Percentiles rank a stretch among this genome's conserved stretches.
Conservation (phyloP, 2,113 vertebrate genomes). For the Pluvianellus socialis region DNA sequence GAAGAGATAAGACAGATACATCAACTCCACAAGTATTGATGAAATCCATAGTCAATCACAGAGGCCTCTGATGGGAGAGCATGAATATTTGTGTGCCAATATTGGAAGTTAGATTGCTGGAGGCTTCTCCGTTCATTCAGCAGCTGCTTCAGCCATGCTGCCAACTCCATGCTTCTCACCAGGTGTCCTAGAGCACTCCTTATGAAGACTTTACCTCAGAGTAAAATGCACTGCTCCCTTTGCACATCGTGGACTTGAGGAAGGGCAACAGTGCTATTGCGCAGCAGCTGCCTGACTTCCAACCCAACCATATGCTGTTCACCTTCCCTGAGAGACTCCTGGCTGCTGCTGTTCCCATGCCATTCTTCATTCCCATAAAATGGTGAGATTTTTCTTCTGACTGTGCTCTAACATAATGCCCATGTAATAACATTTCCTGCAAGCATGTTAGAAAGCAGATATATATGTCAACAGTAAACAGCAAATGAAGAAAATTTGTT, state of each 20-base stretch:
- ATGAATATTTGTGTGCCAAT: background rate
- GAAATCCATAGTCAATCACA: background rate
- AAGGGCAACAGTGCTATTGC: background rate
- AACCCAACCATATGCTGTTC: background rate
- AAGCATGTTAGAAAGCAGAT: background rate
- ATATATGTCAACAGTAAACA: background rate
- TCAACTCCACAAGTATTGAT: background rate
- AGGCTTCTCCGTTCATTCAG: fast-evolving
- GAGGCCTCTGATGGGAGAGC: background rate
- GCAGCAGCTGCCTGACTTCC: background rate
- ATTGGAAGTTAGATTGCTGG: background rate
- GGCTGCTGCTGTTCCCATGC: background rate
- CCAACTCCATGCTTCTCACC: background rate
- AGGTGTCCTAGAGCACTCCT: background rate
- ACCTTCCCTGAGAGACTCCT: background rate
- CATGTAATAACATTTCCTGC: background rate
- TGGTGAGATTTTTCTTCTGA: background rate
- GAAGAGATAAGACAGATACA: background rate
- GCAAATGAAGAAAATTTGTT: background rate
- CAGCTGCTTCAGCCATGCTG: background rate
- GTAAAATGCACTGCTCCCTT: background rate
- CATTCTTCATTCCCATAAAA: background rate
- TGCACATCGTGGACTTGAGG: too few relatives aligned
- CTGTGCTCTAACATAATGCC: background rate
- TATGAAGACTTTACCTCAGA: background rate